These are phyloP conservation scores for Pharmacophagus antenor DNA, from an alignment of 2,888 invertebrate genomes.

Conservation along the genomic window DNA sequence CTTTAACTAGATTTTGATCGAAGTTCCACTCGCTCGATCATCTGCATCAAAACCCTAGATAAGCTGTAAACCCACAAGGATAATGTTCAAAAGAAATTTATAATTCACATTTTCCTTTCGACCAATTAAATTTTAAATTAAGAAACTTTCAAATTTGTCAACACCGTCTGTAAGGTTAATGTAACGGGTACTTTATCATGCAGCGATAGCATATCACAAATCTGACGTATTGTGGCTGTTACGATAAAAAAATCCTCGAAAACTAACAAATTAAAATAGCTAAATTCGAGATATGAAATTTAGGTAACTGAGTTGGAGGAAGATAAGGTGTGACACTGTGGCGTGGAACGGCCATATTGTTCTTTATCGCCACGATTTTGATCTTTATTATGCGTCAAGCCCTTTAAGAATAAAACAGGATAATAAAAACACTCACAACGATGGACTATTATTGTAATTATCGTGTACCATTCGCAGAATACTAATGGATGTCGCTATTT, in stretches of 20 bases:
- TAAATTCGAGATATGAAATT: constrained; percentile 33
- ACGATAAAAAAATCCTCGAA: constrained; percentile 34
- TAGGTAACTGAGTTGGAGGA: constrained; percentile 34
- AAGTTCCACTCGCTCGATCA: neutral
- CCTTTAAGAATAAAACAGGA: neutral
- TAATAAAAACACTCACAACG: neutral
- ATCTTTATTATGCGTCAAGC: constrained; percentile 21
- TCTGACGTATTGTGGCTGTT: constrained; percentile 38
- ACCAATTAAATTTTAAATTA: neutral
- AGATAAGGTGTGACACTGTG: constrained; percentile 28
- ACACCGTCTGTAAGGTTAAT: constrained; percentile 10
- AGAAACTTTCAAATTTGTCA: too few species aligned
- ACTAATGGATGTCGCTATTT: neutral
- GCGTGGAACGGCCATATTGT: neutral
- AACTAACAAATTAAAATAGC: constrained; percentile 32
- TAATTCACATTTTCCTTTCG: neutral
- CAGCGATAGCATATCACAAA: constrained; percentile 43
- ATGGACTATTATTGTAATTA: neutral
- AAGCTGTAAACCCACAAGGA: neutral
- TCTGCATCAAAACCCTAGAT: neutral
- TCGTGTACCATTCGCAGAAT: neutral
- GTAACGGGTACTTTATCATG: constrained; percentile 40
- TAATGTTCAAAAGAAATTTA: neutral
- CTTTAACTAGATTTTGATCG: neutral
- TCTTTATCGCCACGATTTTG: constrained; percentile 7